Evolutionary conservation across 2,888 invertebrate genomes (phyloP).

Genomic region (Drosophila kokeensis): DNA sequence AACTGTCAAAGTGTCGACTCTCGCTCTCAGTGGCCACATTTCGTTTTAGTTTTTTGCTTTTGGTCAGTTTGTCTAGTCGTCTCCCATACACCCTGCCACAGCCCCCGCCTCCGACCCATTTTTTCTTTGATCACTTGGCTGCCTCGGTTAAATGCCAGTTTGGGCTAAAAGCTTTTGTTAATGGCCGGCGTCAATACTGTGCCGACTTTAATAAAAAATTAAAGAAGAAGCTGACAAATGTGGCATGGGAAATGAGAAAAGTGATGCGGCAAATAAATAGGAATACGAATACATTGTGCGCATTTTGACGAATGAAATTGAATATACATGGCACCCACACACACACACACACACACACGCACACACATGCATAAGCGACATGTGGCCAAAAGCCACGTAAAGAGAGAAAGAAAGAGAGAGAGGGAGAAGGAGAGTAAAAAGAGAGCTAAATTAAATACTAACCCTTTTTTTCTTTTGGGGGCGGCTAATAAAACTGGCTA

Average conservation of each 20-base stretch:
- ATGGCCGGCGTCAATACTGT: slow-evolving; percentile 70
- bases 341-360: slow-evolving; percentile 10
- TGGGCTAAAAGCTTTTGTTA: slow-evolving; percentile 76
- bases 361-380: slow-evolving; percentile 19
- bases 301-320: slow-evolving; percentile 69
- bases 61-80: slow-evolving; percentile 23
- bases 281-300: slow-evolving; percentile 56
- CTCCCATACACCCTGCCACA: slow-evolving; percentile 1
- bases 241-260: slow-evolving; percentile 38
- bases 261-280: slow-evolving; percentile 50
- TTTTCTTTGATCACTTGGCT: slow-evolving; percentile 20
- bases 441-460: slow-evolving; percentile 38
- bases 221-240: background rate
- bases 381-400: slow-evolving; percentile 62
- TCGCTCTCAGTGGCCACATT: background rate
- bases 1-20: slow-evolving; percentile 72
- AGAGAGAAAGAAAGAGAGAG: background rate
- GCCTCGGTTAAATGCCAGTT: slow-evolving; percentile 50
- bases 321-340: slow-evolving; percentile 32
- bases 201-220: slow-evolving; percentile 54
- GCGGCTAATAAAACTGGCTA: slow-evolving; percentile 26
- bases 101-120: background rate
- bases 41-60: background rate
- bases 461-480: slow-evolving; percentile 53
- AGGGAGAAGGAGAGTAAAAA: background rate